Evolutionary conservation across 1,140 invertebrate genomes (phyloP).

Genomic region (Panagrolaimus sp.): DNA sequence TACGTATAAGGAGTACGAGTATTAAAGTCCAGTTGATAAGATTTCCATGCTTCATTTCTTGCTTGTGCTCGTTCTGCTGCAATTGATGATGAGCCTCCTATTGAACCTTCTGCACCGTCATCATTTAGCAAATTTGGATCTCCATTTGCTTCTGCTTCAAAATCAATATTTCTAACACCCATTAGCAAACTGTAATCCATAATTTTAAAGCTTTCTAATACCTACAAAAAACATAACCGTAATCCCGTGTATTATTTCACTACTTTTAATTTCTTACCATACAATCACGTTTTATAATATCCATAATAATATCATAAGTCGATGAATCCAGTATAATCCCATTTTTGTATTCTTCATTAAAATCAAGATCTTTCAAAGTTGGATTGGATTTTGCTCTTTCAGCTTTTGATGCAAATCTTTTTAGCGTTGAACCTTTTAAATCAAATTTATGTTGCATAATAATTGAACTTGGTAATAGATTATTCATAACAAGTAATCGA

Average conservation of each 20-base stretch:
- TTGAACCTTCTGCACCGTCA: background rate
- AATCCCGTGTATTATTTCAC: slow-evolving; percentile 15
- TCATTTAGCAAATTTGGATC: slow-evolving; percentile 61
- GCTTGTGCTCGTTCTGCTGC: background rate
- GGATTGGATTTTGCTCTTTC: slow-evolving; percentile 82
- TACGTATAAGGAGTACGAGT: slow-evolving; percentile 28
- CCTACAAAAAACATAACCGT: slow-evolving; percentile 56
- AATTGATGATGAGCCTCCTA: background rate
- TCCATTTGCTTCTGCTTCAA: slow-evolving; percentile 69
- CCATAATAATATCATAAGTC: slow-evolving; percentile 82
- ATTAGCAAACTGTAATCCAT: slow-evolving; percentile 97
- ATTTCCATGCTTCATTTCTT: slow-evolving; percentile 31
- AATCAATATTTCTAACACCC: slow-evolving; percentile 86
- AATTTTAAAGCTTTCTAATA: slow-evolving; percentile 95
- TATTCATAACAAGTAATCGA: slow-evolving; percentile 96
- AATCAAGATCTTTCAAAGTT: slow-evolving; percentile 93
- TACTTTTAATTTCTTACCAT: slow-evolving; percentile 63
- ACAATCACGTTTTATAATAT: slow-evolving; percentile 92
- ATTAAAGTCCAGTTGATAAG: slow-evolving; percentile 39
- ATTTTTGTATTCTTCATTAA: slow-evolving; percentile 79
- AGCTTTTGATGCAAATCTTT: slow-evolving; percentile 79
- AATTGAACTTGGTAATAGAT: slow-evolving; percentile 90
- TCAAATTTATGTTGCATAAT: slow-evolving; percentile 97
- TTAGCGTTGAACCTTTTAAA: slow-evolving; percentile 96
- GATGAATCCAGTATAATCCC: slow-evolving; percentile 82